Percentiles rank a stretch among this genome's conserved stretches.
Evolutionary conservation across 2,113 vertebrate species (phyloP).

Genomic region (Oostethus manadensis): DNA sequence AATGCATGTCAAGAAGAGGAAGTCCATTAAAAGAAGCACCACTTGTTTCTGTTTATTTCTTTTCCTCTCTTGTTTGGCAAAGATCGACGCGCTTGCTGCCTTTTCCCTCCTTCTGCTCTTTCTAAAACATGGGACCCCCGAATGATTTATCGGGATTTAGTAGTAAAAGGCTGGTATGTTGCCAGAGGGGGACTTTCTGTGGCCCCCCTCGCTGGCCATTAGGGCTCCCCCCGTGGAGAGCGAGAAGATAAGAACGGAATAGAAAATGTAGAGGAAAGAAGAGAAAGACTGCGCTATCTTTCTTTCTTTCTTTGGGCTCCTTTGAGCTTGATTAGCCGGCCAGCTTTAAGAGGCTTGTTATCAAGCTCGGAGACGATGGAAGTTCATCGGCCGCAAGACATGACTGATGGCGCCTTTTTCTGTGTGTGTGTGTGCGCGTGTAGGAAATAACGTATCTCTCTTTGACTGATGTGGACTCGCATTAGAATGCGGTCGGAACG

Average conservation of each 20-base stretch:
- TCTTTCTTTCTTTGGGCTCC: conserved; percentile 35
- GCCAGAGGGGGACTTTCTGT: conserved; percentile 24
- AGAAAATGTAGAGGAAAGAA: conserved; percentile 56
- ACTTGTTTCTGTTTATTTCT: conserved; percentile 5
- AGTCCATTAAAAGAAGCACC: not conserved
- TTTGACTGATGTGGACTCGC: conserved; percentile 54
- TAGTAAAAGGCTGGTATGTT: conserved; percentile 51
- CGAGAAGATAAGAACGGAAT: conserved; percentile 62
- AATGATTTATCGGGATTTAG: not conserved
- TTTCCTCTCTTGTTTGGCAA: conserved; percentile 8
- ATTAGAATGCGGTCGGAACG: conserved; percentile 51
- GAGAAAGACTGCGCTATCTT: conserved; percentile 40
- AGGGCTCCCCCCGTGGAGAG: conserved; percentile 48
- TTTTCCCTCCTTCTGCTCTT: not conserved
- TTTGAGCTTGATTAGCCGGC: conserved; percentile 65
- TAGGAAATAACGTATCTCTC: not conserved
- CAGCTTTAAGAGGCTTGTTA: conserved; percentile 62
- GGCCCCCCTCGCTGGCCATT: conserved; percentile 48
- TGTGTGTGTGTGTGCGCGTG: conserved; percentile 14
- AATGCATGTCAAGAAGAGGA: too few relatives aligned
- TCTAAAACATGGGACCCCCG: conserved; percentile 4
- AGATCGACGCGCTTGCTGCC: not conserved
- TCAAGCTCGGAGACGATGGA: conserved; percentile 61
- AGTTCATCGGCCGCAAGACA: conserved; percentile 41
- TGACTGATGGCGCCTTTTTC: conserved; percentile 43